Evolutionary conservation across 2,113 vertebrate species (phyloP).

Genomic region (Isurus oxyrinchus): DNA sequence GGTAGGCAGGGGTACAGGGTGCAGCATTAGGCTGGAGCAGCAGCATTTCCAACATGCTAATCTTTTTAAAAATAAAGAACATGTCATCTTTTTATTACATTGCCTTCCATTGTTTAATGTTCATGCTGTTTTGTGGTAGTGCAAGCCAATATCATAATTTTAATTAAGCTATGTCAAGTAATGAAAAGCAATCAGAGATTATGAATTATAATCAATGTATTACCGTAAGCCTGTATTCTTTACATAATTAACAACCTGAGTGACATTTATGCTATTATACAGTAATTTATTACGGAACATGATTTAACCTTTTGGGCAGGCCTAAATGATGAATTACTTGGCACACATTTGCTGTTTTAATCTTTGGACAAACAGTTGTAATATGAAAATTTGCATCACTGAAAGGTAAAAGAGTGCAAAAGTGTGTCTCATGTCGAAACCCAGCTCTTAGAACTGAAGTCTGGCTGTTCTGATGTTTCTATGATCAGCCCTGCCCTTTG

Average conservation of each 20-base stretch:
- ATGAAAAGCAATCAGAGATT: constrained; percentile 17
- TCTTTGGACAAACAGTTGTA: background rate
- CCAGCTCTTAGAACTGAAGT: background rate
- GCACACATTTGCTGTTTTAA: background rate
- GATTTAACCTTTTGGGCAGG: constrained; percentile 20
- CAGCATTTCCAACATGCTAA: background rate
- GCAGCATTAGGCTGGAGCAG: background rate
- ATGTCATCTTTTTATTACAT: background rate
- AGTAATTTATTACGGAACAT: constrained; percentile 12
- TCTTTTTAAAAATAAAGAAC: background rate
- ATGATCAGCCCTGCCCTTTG: background rate
- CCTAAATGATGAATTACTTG: constrained; percentile 27
- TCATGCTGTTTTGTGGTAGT: background rate
- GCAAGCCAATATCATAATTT: background rate
- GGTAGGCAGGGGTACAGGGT: background rate
- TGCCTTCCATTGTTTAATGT: background rate
- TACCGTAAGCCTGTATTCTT: constrained; percentile 11
- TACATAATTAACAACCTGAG: constrained; percentile 24
- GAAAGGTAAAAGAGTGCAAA: background rate
- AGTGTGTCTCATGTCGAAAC: background rate
- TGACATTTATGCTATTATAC: background rate
- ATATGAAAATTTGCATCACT: background rate
- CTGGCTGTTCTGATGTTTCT: background rate
- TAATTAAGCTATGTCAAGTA: background rate
- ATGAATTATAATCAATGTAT: constrained; percentile 23